phyloP scores from a whole-genome alignment of 2,797 vertebrate genomes.

The Channallabes apus region DNA sequence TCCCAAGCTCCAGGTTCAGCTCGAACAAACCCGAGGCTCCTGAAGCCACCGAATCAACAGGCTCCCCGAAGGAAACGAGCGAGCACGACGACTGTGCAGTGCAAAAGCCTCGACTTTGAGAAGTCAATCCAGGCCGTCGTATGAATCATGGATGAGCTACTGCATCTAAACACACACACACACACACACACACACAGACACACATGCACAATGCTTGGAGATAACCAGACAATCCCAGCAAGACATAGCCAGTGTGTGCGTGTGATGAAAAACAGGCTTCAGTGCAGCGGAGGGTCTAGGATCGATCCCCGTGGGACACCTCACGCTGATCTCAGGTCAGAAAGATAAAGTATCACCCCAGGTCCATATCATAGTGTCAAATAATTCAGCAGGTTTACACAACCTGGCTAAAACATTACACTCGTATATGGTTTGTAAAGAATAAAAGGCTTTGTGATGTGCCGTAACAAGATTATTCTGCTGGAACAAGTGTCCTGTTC shows the following conservation, averaged over 20 bases:
- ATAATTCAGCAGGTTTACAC: background rate
- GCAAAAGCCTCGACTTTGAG: background rate
- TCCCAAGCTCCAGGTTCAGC: conserved; percentile 27
- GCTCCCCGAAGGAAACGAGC: conserved; percentile 32
- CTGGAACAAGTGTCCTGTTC: too few relatives aligned
- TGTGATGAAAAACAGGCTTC: background rate
- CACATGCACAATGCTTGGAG: conserved; percentile 14
- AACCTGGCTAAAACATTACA: background rate
- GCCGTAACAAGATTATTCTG: background rate
- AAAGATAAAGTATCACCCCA: background rate
- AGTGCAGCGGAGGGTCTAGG: background rate
- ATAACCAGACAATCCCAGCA: too few relatives aligned
- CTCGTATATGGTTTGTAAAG: background rate
- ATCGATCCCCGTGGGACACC: background rate
- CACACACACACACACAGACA: too few relatives aligned
- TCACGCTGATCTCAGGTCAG: conserved; percentile 10
- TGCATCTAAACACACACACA: conserved; percentile 30
- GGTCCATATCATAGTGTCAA: background rate
- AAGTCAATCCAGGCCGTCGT: conserved; percentile 37
- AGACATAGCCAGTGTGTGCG: background rate
- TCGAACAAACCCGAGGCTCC: conserved; percentile 46
- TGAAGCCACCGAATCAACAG: conserved; percentile 40
- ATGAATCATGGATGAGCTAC: conserved; percentile 49
- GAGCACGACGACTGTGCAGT: conserved; percentile 6
- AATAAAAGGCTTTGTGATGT: background rate